Percentiles rank a stretch among this genome's conserved stretches.
phyloP scores from a whole-genome alignment of 2,888 invertebrate species.

The Leistus spinibarbis region DNA sequence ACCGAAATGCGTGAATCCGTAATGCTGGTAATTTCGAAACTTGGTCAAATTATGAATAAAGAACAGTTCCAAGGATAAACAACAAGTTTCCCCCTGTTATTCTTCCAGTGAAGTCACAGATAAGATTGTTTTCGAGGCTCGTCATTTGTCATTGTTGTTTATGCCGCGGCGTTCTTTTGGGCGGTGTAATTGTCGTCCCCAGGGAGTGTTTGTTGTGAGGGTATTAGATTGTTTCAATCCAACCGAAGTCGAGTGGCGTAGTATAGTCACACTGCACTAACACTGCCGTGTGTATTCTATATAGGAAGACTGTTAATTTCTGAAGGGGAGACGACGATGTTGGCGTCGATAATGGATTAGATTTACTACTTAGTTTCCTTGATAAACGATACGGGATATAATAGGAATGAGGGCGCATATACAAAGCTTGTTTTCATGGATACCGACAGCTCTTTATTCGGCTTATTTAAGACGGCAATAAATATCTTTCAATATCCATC shows the following conservation, averaged over 20 bases:
- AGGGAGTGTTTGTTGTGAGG: not conserved
- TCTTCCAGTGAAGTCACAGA: not conserved
- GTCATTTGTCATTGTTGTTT: not conserved
- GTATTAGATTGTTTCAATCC: not conserved
- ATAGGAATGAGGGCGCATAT: not conserved
- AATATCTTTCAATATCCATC: not conserved
- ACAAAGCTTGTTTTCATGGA: not conserved
- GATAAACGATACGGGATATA: not conserved
- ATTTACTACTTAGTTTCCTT: constrained; percentile 14
- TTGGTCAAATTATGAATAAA: not conserved
- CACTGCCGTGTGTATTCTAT: constrained; percentile 11
- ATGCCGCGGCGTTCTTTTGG: not conserved
- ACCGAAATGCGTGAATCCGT: not conserved
- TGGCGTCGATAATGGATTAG: constrained; percentile 29
- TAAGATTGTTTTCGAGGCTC: not conserved
- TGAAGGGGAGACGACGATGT: constrained; percentile 11
- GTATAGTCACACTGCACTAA: too few species aligned
- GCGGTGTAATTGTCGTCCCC: not conserved
- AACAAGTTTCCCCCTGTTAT: not conserved
- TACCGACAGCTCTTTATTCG: not conserved
- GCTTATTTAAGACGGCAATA: not conserved
- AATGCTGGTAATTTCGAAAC: not conserved
- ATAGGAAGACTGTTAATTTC: constrained; percentile 22
- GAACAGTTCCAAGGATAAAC: not conserved
- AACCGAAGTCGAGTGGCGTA: not conserved